phyloP scores from a whole-genome alignment of 2,797 vertebrate genomes.

The Podarcis lilfordi region DNA sequence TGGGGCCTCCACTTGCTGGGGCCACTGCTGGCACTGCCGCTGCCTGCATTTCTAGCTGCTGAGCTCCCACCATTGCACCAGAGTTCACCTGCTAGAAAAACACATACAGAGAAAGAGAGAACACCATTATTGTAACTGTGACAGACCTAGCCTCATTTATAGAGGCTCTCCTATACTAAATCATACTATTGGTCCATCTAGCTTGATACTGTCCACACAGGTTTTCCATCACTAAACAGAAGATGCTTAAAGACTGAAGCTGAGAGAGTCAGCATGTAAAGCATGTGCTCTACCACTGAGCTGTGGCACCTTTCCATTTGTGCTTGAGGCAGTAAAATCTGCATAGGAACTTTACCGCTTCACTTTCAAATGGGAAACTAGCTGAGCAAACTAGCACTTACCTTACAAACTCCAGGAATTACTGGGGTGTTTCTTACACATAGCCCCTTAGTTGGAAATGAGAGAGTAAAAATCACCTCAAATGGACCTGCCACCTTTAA shows the following conservation, averaged over 20 bases:
- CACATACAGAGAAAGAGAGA: background rate
- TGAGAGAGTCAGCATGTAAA: too few species aligned
- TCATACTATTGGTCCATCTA: too few species aligned
- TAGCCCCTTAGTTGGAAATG: background rate
- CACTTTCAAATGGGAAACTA: background rate
- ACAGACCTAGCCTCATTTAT: background rate
- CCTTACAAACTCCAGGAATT: background rate
- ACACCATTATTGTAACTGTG: too few species aligned
- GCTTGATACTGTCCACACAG: too few species aligned
- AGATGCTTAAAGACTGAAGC: background rate
- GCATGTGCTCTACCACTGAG: too few species aligned
- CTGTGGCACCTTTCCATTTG: too few species aligned
- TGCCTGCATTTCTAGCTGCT: conserved; percentile 32
- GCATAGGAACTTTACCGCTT: background rate
- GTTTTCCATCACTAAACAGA: too few species aligned
- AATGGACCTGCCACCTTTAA: background rate
- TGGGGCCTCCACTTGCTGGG: conserved; percentile 65
- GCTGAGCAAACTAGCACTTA: background rate
- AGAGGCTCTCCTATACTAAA: background rate
- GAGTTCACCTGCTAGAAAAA: conserved; percentile 8
- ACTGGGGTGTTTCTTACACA: background rate
- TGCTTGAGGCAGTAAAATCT: background rate
- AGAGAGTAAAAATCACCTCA: background rate
- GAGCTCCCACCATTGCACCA: conserved; percentile 35
- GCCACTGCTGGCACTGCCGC: conserved; percentile 74